Evolutionary conservation across 2,888 invertebrate genomes (phyloP).

Genomic region (Drosophila rubida): DNA sequence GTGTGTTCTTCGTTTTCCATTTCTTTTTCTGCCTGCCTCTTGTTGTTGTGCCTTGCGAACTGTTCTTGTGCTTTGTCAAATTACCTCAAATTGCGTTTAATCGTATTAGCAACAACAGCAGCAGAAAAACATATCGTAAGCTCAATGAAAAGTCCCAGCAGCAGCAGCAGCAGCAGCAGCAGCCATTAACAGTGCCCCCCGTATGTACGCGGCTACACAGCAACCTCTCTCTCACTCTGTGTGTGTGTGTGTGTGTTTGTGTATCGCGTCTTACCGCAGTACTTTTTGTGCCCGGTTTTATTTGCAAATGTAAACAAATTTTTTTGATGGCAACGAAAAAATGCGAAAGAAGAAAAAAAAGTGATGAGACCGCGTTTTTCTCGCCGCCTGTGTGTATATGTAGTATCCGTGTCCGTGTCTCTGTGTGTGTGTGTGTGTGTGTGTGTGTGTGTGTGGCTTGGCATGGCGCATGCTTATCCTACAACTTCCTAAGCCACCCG

Average conservation of each 20-base stretch:
- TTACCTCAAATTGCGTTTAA: slow-evolving; percentile 30
- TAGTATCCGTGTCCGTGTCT: background rate
- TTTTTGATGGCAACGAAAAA: slow-evolving; percentile 11
- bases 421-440: slow-evolving; percentile 20
- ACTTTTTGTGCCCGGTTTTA: slow-evolving; percentile 34
- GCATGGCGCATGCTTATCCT: slow-evolving; percentile 57
- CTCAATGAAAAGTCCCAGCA: background rate
- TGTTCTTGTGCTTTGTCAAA: background rate
- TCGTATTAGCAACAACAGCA: slow-evolving; percentile 27
- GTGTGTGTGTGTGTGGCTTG: slow-evolving; percentile 23
- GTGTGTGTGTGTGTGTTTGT: slow-evolving; percentile 34
- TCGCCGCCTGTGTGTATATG: slow-evolving; percentile 1
- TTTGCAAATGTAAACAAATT: slow-evolving; percentile 57
- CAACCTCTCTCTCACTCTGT: slow-evolving; percentile 14
- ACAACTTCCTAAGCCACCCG: slow-evolving; percentile 4
- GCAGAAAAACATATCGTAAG: background rate
- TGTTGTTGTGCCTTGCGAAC: slow-evolving; percentile 5
- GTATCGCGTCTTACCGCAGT: slow-evolving; percentile 34
- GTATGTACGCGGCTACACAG: background rate
- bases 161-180: background rate
- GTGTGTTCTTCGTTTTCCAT: background rate
- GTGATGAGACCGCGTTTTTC: slow-evolving; percentile 34
- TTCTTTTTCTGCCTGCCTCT: background rate
- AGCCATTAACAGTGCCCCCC: slow-evolving; percentile 8
- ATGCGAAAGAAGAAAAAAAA: slow-evolving; percentile 12